A percentile compares a stretch with the other conserved stretches of the same genome.
phyloP scores from a whole-genome alignment of 2,113 vertebrate species.

The Tringa solitaria region DNA sequence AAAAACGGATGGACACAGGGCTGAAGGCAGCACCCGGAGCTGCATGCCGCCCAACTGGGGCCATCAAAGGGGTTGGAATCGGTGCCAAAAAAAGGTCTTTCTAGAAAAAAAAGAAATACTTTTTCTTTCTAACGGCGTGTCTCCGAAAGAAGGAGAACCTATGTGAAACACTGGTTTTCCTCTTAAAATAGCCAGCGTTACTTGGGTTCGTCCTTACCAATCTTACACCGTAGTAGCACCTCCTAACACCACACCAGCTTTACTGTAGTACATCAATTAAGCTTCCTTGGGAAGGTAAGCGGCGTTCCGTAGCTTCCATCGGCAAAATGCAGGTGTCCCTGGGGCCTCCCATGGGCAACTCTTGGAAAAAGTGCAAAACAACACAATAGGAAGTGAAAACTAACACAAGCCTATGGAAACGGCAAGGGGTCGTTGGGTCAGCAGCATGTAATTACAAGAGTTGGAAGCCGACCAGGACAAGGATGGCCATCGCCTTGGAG shows the following conservation, averaged over 20 bases:
- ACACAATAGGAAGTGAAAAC: conserved; percentile 49
- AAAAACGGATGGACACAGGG: not conserved
- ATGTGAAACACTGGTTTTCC: not conserved
- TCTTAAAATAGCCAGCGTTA: not conserved
- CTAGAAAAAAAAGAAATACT: not conserved
- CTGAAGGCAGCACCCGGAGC: not conserved
- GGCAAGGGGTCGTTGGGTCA: not conserved
- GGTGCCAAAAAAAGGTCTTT: not conserved
- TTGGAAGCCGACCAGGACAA: not conserved
- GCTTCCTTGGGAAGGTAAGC: not conserved
- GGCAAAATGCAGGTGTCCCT: not conserved
- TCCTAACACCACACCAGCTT: not conserved
- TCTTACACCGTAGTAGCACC: not conserved
- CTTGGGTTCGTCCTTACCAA: not conserved
- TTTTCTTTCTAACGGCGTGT: fast-evolving
- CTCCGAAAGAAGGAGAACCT: not conserved
- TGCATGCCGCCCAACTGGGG: not conserved
- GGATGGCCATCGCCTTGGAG: not conserved
- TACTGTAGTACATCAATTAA: not conserved
- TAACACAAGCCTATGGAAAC: conserved; percentile 53
- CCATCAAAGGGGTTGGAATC: not conserved
- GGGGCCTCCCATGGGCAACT: not conserved
- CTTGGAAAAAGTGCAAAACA: conserved; percentile 20
- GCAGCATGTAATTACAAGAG: conserved; percentile 56
- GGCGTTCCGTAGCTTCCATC: not conserved